Percentiles rank a stretch among this genome's conserved stretches.
phyloP scores from a whole-genome alignment of 2,888 invertebrate species.

The Netelia melanura region DNA sequence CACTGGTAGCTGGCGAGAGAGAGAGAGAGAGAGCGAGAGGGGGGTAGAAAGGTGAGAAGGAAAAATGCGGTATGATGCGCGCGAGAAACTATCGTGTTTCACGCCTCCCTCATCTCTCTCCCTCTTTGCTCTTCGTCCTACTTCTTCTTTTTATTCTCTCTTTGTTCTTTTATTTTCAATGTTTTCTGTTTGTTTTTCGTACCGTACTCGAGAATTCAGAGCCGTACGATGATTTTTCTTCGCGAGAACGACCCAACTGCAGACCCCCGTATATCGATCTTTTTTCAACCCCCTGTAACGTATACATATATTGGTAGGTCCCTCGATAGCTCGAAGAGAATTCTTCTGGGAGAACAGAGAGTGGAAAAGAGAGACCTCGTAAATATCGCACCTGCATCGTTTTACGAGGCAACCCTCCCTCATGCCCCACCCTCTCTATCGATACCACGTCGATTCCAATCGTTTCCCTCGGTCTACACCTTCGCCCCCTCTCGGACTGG shows the following conservation, averaged over 20 bases:
- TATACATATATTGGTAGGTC: conserved; percentile 10
- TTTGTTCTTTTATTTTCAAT: conserved; percentile 6
- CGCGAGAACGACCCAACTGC: conserved; percentile 19
- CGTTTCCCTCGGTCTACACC: conserved; percentile 34
- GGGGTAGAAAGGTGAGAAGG: conserved; percentile 66
- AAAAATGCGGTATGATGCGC: conserved; percentile 69
- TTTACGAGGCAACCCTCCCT: conserved; percentile 58
- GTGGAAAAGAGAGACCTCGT: conserved; percentile 53
- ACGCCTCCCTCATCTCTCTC: conserved; percentile 27
- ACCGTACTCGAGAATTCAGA: conserved; percentile 33
- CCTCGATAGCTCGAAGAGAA: conserved; percentile 31
- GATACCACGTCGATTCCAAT: conserved; percentile 63
- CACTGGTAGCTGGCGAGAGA: neutral
- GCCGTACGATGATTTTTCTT: conserved; percentile 53
- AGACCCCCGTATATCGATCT: conserved; percentile 49
- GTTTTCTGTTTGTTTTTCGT: conserved; percentile 24
- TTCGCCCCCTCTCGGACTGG: neutral
- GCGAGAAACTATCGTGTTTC: conserved; percentile 46
- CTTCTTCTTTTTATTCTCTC: neutral
- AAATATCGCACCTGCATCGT: conserved; percentile 68
- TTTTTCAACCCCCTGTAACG: conserved; percentile 5
- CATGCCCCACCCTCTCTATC: neutral
- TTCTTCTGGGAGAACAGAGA: conserved; percentile 46
- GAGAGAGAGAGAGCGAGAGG: conserved; percentile 16
- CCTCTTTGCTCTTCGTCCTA: neutral